phyloP scores from a whole-genome alignment of 2,113 vertebrate genomes.

The Gymnorhina tibicen region DNA sequence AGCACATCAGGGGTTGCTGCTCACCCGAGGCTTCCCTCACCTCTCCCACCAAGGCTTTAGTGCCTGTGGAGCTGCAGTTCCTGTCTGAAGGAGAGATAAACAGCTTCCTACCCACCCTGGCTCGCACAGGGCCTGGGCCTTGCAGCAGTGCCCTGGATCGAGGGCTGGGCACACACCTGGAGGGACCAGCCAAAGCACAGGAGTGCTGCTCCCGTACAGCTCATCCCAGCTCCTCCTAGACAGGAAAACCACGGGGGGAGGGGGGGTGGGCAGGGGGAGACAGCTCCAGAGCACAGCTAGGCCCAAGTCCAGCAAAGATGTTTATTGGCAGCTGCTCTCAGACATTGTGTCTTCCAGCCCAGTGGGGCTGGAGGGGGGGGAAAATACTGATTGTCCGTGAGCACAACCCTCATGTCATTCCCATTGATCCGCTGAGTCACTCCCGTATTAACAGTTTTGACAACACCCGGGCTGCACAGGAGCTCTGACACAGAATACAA shows the following conservation, averaged over 20 bases:
- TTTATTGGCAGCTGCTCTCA: slow-evolving; percentile 21
- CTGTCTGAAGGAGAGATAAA: not conserved
- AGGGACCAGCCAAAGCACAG: not conserved
- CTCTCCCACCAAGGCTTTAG: not conserved
- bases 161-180: not conserved
- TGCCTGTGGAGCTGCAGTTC: not conserved
- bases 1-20: not conserved
- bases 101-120: not conserved
- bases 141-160: fast-evolving
- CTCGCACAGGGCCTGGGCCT: not conserved
- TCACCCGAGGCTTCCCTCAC: not conserved
- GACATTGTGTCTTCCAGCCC: slow-evolving; percentile 6
- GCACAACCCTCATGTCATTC: slow-evolving; percentile 22
- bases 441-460: slow-evolving; percentile 41
- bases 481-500: not conserved
- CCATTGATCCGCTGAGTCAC: slow-evolving; percentile 69
- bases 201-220: not conserved
- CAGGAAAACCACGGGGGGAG: not conserved
- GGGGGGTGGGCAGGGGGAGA: not conserved
- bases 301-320: not conserved
- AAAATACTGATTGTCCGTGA: not conserved
- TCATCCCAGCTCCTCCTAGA: not conserved
- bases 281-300: not conserved
- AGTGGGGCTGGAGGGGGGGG: not conserved
- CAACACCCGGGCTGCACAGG: slow-evolving; percentile 6